Base-by-base conservation (phyloP, 2,888 invertebrate genomes). In the Athalia cordata region DNA sequence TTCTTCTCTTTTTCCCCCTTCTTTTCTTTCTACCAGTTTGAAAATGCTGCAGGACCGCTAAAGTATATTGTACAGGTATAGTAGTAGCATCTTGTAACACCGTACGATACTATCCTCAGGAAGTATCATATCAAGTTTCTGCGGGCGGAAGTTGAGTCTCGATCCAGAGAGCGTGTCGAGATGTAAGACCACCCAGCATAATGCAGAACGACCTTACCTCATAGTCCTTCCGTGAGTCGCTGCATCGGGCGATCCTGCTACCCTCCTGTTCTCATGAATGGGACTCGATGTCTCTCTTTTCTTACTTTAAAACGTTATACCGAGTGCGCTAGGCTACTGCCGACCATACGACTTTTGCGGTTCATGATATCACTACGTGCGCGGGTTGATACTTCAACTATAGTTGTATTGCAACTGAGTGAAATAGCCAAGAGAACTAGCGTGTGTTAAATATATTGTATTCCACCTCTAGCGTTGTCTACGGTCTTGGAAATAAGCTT, bases 101-200 rank as follows among this genome's bases (percentile, higher is more conserved):
- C 52, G 52, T 11, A 52, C 52, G 68, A 68, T 55, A 55, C 57
- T 70, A 62, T 61, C 49, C 74, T 75, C 74, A 45, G 74, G 74
- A 75, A 75, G 74, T 75, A 75, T 75, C 74, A 29, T 75, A 61
- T 75, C 74, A 62, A 50, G 62, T 75, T 49, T 61, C 74, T 75
- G 52, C 74, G 74, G 62, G 74, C 74, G 62, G 74, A 62, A 61
- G 74, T 75, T 50, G 62, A 62, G 74, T 75, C 74, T 75, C 62
- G 61, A 75, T 75, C 50, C 74, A 62, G 50, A 50, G 9, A 75
- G 52, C 74, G 50, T 75, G 74, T 61, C 61, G 62, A 49, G 62
- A 68, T 45, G 70, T 70, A 70, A 70, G 70, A 57, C 70, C 57
- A 57, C 57, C 55, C 70, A 43, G 59, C 13, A 57, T 50, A 57